A percentile compares a stretch with the other conserved stretches of the same genome.
Conservation (phyloP, 1,140 invertebrate genomes). For the Dufourea novaeangliae region DNA sequence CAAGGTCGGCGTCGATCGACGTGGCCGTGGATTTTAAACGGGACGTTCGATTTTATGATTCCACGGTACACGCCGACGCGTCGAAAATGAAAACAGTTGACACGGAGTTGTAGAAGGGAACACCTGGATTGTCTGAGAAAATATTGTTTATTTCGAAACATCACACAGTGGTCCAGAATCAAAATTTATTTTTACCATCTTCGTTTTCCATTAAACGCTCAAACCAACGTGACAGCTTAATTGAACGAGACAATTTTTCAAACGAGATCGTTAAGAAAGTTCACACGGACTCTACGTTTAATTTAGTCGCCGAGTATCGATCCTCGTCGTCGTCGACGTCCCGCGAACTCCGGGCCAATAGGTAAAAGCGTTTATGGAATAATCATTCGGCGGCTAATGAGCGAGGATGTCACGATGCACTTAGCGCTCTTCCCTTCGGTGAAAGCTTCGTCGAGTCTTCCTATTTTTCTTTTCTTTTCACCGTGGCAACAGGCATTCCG, state of each 20-base stretch:
- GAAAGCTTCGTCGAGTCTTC: neutral
- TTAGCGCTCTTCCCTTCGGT: neutral
- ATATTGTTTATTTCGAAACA: no score
- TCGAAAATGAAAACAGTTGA: no score
- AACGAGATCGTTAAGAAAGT: no score
- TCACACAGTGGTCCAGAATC: no score
- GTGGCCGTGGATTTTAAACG: neutral
- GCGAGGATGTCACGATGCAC: neutral
- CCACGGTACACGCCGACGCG: neutral
- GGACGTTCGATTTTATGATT: conserved; percentile 6
- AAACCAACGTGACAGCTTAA: neutral
- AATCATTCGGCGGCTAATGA: neutral
- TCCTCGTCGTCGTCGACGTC: neutral
- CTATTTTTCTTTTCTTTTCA: neutral
- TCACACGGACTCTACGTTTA: neutral
- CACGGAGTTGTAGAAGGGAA: no score
- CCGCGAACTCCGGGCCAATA: neutral
- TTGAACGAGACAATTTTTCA: neutral
- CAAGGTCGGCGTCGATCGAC: neutral
- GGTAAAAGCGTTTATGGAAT: conserved; percentile 5
- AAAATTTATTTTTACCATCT: no score
- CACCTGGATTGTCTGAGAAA: no score
- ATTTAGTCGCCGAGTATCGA: neutral
- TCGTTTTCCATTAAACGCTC: no score
- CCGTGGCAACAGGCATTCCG: neutral